These are phyloP conservation scores for Andrena bicolor DNA, from an alignment of 2,888 invertebrate genomes.

Conservation along the genomic window DNA sequence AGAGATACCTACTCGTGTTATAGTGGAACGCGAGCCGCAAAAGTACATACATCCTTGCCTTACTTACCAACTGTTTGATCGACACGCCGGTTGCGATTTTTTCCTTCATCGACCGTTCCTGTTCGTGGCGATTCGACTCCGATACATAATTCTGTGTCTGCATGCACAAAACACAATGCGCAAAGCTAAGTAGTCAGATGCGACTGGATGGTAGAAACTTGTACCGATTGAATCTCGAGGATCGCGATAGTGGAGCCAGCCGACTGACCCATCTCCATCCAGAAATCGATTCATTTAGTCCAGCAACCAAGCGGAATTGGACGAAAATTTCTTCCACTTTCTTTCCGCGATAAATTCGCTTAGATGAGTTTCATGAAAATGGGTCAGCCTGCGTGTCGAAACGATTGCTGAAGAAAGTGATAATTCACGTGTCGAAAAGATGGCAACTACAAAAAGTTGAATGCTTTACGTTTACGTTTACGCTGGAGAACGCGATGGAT, in stretches of 20 bases:
- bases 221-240: conserved; percentile 11
- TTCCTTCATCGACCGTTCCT: conserved; percentile 82
- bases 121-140: conserved; percentile 82
- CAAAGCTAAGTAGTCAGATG: conserved; percentile 56
- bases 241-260: background rate
- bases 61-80: conserved; percentile 86
- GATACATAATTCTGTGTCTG: conserved; percentile 84
- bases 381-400: background rate
- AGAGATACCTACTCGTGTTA: background rate
- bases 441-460: too few species aligned
- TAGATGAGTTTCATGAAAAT: background rate
- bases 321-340: background rate
- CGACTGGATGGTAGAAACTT: conserved; percentile 28
- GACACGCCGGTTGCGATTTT: conserved; percentile 85
- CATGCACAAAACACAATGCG: conserved; percentile 77
- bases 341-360: background rate
- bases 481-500: too few species aligned
- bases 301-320: background rate
- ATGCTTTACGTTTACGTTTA: too few species aligned
- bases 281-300: background rate
- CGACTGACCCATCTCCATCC: background rate
- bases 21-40: background rate
- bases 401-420: background rate
- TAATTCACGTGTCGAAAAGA: too few species aligned
- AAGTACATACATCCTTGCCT: background rate